A percentile compares a stretch with the other conserved stretches of the same genome.
Conservation (phyloP, 1,140 invertebrate genomes). For the Rhagoletis zephyria region DNA sequence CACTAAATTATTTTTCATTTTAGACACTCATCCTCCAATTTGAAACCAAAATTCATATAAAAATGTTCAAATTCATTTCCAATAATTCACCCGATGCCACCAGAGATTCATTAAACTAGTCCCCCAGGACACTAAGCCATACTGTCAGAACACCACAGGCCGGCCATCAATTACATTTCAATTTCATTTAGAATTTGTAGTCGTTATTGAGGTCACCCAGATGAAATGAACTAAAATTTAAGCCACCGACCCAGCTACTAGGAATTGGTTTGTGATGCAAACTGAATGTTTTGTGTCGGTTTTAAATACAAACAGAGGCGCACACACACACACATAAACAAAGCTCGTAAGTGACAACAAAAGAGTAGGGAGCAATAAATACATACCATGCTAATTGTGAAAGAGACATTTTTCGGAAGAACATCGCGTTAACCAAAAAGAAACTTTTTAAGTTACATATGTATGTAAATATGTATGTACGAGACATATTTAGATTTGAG, state of each 20-base stretch:
- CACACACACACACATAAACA: background rate
- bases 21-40: too few relatives aligned
- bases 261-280: slow-evolving; percentile 31
- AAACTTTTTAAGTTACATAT: too few relatives aligned
- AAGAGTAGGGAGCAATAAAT: background rate
- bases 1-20: too few relatives aligned
- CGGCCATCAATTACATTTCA: slow-evolving; percentile 38
- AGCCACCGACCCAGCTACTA: background rate
- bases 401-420: too few relatives aligned
- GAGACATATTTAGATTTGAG: too few relatives aligned
- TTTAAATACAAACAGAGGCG: background rate
- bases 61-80: background rate
- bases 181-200: slow-evolving; percentile 24
- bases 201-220: slow-evolving; percentile 17
- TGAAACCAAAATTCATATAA: too few relatives aligned
- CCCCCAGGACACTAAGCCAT: background rate
- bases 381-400: too few relatives aligned
- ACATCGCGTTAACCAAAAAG: too few relatives aligned
- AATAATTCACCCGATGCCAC: slow-evolving; percentile 7
- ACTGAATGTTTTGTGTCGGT: background rate
- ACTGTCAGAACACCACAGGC: background rate
- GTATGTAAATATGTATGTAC: too few relatives aligned
- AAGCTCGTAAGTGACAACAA: background rate
- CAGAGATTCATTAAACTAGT: background rate
- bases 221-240: slow-evolving; percentile 25